These are phyloP conservation scores for Melanostoma mellinum DNA, from an alignment of 2,888 invertebrate species.

Conservation along the genomic window DNA sequence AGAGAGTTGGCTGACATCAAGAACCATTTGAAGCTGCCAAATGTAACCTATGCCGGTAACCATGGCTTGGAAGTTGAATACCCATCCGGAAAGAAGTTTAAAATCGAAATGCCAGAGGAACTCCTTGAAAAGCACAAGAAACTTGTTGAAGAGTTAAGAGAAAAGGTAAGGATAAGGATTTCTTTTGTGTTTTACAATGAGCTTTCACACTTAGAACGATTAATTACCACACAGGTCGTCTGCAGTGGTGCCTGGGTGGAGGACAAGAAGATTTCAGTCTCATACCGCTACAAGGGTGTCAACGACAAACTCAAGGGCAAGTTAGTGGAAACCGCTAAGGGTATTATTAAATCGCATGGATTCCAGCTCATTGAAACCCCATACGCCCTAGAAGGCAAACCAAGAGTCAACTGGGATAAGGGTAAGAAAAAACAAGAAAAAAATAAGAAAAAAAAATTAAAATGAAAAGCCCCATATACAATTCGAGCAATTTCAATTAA, in stretches of 20 bases:
- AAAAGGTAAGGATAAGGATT: slow-evolving; percentile 83
- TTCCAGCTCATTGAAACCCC: slow-evolving; percentile 88
- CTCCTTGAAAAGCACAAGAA: slow-evolving; percentile 86
- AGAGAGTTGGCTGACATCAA: slow-evolving; percentile 89
- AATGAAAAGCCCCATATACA: background rate
- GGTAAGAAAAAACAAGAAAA: slow-evolving; percentile 83
- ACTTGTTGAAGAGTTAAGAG: slow-evolving; percentile 86
- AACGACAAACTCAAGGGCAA: slow-evolving; percentile 85
- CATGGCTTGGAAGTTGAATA: slow-evolving; percentile 90
- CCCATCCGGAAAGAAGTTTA: slow-evolving; percentile 89
- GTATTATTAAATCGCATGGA: slow-evolving; percentile 86
- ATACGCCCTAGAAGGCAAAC: slow-evolving; percentile 89
- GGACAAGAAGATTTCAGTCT: slow-evolving; percentile 88
- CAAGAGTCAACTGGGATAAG: slow-evolving; percentile 91
- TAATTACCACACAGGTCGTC: slow-evolving; percentile 83
- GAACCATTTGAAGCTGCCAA: slow-evolving; percentile 84
- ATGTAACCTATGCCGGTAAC: slow-evolving; percentile 89
- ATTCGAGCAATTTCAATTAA: slow-evolving; percentile 10
- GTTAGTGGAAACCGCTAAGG: slow-evolving; percentile 85
- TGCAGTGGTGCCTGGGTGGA: slow-evolving; percentile 90
- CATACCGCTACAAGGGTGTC: slow-evolving; percentile 89
- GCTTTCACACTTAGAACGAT: background rate
- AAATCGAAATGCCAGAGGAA: slow-evolving; percentile 89
- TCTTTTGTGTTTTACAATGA: background rate
- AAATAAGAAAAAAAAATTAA: background rate